Conservation (phyloP, 2,113 vertebrate genomes). For the Pygoscelis adeliae region DNA sequence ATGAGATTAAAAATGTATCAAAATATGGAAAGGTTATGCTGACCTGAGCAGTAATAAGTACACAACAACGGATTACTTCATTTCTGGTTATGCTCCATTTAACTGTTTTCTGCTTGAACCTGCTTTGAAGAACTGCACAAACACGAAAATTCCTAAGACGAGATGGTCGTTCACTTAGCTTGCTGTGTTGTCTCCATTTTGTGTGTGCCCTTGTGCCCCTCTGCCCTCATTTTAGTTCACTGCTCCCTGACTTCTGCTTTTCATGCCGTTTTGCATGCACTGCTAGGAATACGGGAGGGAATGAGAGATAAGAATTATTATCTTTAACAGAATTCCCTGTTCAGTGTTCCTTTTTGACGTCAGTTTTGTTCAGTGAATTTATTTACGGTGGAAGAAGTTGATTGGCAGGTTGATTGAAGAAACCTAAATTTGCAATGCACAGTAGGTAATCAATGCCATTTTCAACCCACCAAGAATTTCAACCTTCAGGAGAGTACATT, state of each 20-base stretch:
- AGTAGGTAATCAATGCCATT: background rate
- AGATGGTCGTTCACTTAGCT: background rate
- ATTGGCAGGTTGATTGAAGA: background rate
- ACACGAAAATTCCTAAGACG: background rate
- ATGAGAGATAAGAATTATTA: background rate
- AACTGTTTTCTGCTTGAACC: slow-evolving; percentile 50
- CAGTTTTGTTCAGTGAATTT: background rate
- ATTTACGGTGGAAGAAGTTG: background rate
- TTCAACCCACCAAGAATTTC: background rate
- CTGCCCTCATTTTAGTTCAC: slow-evolving; percentile 5
- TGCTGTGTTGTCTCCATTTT: background rate
- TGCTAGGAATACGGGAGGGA: background rate
- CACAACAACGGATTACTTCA: slow-evolving; percentile 13
- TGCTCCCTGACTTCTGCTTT: background rate
- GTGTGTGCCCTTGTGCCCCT: background rate
- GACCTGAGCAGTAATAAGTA: slow-evolving; percentile 26
- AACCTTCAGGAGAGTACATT: background rate
- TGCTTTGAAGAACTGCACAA: background rate
- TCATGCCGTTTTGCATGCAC: background rate
- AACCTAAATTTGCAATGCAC: background rate
- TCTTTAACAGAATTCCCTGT: background rate
- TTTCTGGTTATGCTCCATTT: slow-evolving; percentile 48
- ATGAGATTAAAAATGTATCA: background rate
- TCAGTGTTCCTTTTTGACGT: background rate
- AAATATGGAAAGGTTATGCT: slow-evolving; percentile 2